phyloP scores from a whole-genome alignment of 37 sponge, comb jelly and placozoan genomes.

The Diacarnus erythraeanus region DNA sequence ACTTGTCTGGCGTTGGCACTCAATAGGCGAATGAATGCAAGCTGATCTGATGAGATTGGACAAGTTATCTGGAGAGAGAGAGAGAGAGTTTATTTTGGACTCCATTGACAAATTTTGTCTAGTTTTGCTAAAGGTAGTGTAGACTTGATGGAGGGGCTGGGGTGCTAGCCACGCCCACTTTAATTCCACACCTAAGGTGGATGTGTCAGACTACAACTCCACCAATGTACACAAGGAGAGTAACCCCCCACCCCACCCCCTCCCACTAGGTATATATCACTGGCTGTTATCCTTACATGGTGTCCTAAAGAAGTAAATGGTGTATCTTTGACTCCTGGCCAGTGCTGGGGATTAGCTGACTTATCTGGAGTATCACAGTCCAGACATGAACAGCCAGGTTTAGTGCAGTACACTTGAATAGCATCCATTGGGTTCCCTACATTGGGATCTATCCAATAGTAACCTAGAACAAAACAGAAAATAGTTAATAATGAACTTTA shows the following conservation, averaged over 20 bases:
- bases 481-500: no score
- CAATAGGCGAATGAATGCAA: slow-evolving; percentile 46
- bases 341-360: neutral
- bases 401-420: slow-evolving; percentile 60
- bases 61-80: slow-evolving; percentile 33
- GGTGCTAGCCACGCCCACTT: no score
- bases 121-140: no score
- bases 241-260: neutral
- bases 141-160: no score
- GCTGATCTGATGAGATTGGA: slow-evolving; percentile 45
- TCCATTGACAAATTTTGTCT: no score
- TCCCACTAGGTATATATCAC: no score
- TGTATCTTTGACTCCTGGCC: neutral
- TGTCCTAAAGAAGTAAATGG: slow-evolving; percentile 17
- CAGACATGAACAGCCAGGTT: slow-evolving; percentile 69
- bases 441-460: slow-evolving; percentile 86
- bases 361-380: slow-evolving; percentile 31
- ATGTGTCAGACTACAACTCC: no score
- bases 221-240: no score
- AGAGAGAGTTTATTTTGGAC: neutral
- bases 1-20: slow-evolving; percentile 52
- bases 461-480: no score
- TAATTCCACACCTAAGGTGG: no score
- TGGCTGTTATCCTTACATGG: neutral
- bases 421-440: slow-evolving; percentile 66